These are phyloP conservation scores for Stomatorhinus walkeri DNA, from an alignment of 2,797 vertebrate species.

Conservation along the genomic window DNA sequence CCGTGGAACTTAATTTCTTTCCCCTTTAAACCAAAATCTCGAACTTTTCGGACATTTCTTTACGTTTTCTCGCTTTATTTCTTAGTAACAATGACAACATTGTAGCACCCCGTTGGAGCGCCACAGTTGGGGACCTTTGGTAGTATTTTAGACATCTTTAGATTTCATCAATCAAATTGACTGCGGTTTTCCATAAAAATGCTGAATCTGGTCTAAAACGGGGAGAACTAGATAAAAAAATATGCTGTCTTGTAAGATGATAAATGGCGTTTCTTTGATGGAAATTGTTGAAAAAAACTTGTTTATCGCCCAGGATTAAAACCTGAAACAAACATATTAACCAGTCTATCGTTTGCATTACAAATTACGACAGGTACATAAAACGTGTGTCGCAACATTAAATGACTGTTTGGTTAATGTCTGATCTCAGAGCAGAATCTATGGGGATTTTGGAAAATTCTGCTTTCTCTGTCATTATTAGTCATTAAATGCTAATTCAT, in stretches of 20 bases:
- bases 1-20: slow-evolving; percentile 35
- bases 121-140: slow-evolving; percentile 98
- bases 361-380: not conserved
- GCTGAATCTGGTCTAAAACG: slow-evolving; percentile 97
- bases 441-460: not conserved
- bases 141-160: slow-evolving; percentile 99
- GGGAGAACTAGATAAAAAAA: slow-evolving; percentile 93
- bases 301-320: slow-evolving; percentile 31
- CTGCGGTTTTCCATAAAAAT: slow-evolving; percentile 99
- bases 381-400: not conserved
- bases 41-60: slow-evolving; percentile 91
- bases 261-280: slow-evolving; percentile 99
- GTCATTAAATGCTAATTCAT: not conserved
- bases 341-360: not conserved
- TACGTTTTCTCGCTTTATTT: slow-evolving; percentile 75
- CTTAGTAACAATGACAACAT: slow-evolving; percentile 94
- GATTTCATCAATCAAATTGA: slow-evolving; percentile 99
- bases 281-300: slow-evolving; percentile 63
- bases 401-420: not conserved
- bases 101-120: slow-evolving; percentile 94
- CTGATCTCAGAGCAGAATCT: not conserved
- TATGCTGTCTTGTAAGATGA: slow-evolving; percentile 98
- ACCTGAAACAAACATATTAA: slow-evolving; percentile 15
- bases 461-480: not conserved
- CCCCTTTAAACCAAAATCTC: slow-evolving; percentile 73